A percentile compares a stretch with the other conserved stretches of the same genome.
phyloP scores from a whole-genome alignment of 2,113 vertebrate genomes.

The Apodemus speciosus region DNA sequence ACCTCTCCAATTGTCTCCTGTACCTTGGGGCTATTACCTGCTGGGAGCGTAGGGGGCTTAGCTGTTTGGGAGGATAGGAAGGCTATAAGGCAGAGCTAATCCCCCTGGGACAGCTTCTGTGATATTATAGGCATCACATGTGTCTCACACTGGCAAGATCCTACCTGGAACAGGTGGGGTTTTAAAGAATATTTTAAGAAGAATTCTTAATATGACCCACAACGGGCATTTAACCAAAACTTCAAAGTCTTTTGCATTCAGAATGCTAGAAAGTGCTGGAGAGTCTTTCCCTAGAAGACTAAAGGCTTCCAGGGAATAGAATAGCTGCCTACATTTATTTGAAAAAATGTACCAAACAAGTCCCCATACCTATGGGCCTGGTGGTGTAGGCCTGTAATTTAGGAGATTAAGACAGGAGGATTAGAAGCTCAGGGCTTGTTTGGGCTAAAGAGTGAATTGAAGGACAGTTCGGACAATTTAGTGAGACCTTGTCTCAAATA shows the following conservation, averaged over 20 bases:
- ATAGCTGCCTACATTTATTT: neutral
- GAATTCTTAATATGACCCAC: neutral
- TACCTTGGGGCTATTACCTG: neutral
- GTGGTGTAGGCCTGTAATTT: neutral
- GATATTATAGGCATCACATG: neutral
- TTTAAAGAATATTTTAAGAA: neutral
- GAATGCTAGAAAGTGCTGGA: neutral
- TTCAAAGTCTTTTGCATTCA: neutral
- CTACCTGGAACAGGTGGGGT: neutral
- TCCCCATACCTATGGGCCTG: neutral
- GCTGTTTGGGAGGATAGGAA: neutral
- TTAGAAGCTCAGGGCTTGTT: neutral
- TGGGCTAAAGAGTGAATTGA: neutral
- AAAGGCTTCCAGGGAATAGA: neutral
- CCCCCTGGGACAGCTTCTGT: neutral
- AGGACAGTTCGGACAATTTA: neutral
- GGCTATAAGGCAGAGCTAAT: neutral
- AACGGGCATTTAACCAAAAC: neutral
- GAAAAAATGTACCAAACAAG: neutral
- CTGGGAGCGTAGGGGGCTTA: neutral
- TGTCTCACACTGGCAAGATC: neutral
- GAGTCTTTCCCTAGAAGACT: neutral
- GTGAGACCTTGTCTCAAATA: neutral
- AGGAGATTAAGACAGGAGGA: no score
- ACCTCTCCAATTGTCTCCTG: no score